Base-by-base conservation (phyloP, 2,888 invertebrate genomes). In the Leptinotarsa peninsularis region DNA sequence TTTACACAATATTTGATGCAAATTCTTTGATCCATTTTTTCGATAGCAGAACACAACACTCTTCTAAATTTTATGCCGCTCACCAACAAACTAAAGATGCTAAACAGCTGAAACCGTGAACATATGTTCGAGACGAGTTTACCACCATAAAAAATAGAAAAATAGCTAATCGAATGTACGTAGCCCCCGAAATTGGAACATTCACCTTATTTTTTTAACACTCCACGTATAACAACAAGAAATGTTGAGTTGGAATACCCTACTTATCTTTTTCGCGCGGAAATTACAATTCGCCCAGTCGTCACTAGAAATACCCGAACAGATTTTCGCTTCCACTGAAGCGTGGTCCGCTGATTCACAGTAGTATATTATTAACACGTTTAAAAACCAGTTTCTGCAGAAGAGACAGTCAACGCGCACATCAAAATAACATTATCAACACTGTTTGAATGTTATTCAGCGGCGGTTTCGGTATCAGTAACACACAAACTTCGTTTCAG, bases 321-420 rank as follows among this genome's bases (percentile, higher is more conserved):
- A 17, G 17, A 63, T 27, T 63, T 33, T 27, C 63, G 63, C 13
- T 10, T 21, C 18, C 21, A 63, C 27, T 27, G 17, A n/a, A 33
- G 17, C 27, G 63, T 43, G 43, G 27, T 63, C 2, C 63, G 27
- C 17, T 23, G 63, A 27, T 33, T 63, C 17, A 63, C 63, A 27
- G 33, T 33, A 14, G 58, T 58, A 58, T 58, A 63, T 63, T 43
- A 63, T 17, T n/a, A 63, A 63, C 10, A 33, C 27, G 43, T 33
- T 63, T 33, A 10, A 18, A 63, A 63, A 63, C 63, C 63, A 63
- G 63, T 63, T 63, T 63, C 63, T 43, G 63, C 27, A 3, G 58
- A 58, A 18, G 13, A 58, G 18, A 58, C 58, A 58, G 13, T 58
- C n/a, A 17, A 10, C 17, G 13, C 63, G 58, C 60, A n/a, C 63